Base-by-base conservation (phyloP, 2,797 vertebrate genomes). In the Distichodus sexfasciatus region DNA sequence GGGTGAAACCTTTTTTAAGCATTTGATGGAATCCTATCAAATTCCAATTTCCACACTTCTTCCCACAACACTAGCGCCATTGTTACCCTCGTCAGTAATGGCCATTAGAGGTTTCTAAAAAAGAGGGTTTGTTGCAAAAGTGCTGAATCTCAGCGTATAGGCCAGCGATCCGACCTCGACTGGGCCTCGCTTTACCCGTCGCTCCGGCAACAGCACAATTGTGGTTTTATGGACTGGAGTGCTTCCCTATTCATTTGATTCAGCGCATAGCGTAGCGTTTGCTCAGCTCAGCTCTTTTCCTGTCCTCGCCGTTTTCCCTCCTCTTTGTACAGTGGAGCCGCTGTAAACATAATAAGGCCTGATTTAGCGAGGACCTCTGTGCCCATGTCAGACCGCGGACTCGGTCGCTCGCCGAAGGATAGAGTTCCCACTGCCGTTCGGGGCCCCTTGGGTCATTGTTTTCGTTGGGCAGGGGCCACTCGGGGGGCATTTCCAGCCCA, bases 281-380 rank as follows among this genome's bases (percentile, higher is more conserved):
- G 73, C 76, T 78, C 71, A 74, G 69, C 74, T 77, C 72, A 62
- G 74, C 62, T 59, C 47, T 75, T n/a, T 76, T 76, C 75, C 66
- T 73, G 66, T 73, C 68, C 41, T 72, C n/a, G n/a, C 76, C 70
- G 33, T 58, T 63, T 64, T 64, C 67, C n/a, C 74, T 46, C 24
- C 44, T 61, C 74, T 76, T 79, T 79, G 75, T 82, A 71, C 66
- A 74, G 68, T 50, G 51, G 73, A 71, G 75, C 71, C 24, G 63
- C 74, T 71, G 82, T 81, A 79, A 81, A 75, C 80, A 79, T 74
- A 82, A 83, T 81, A 76, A 71, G 70, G 66, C 43, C 72, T 74
- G 74, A 55, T 78, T 73, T 74, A 77, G 72, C 68, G 28, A 63
- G 48, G 15, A 69, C 67, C 66, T 78, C 31, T 7, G 63, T 79